A percentile compares a stretch with the other conserved stretches of the same genome.
Conservation (phyloP, 2,113 vertebrate genomes). For the Otis tarda region DNA sequence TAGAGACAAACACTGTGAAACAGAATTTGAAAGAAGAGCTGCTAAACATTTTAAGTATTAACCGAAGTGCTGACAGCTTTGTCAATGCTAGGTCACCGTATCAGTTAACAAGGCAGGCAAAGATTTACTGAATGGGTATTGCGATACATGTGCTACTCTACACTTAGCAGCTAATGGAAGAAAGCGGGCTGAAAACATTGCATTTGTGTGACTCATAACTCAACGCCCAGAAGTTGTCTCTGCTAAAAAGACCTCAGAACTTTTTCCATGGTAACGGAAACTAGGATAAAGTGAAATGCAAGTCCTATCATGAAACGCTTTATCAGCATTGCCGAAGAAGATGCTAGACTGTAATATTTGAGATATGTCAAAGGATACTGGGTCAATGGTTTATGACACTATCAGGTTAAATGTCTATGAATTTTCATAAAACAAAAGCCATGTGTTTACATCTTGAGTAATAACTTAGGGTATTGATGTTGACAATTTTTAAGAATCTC, state of each 20-base stretch:
- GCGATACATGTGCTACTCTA: background rate
- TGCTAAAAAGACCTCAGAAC: background rate
- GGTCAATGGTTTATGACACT: background rate
- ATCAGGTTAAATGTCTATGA: background rate
- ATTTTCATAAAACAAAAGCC: conserved; percentile 44
- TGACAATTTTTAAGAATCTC: conserved; percentile 57
- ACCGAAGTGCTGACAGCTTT: background rate
- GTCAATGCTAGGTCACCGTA: background rate
- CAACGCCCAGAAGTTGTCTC: background rate
- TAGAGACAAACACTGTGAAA: background rate
- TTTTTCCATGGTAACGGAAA: background rate
- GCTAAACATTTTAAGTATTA: conserved; percentile 2
- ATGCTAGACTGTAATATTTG: background rate
- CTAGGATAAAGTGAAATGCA: background rate
- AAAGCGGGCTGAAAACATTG: background rate
- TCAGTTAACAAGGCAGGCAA: background rate
- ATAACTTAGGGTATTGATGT: conserved; percentile 47
- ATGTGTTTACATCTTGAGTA: conserved; percentile 53
- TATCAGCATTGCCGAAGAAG: background rate
- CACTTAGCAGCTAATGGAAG: background rate
- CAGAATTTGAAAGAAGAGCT: background rate
- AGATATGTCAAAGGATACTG: background rate
- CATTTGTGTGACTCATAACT: background rate
- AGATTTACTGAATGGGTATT: background rate
- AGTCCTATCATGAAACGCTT: background rate